Evolutionary conservation across 2,888 invertebrate genomes (phyloP), one percentile per base, ranked within the genome.

Genomic region (Eugnorisma glareosa): DNA sequence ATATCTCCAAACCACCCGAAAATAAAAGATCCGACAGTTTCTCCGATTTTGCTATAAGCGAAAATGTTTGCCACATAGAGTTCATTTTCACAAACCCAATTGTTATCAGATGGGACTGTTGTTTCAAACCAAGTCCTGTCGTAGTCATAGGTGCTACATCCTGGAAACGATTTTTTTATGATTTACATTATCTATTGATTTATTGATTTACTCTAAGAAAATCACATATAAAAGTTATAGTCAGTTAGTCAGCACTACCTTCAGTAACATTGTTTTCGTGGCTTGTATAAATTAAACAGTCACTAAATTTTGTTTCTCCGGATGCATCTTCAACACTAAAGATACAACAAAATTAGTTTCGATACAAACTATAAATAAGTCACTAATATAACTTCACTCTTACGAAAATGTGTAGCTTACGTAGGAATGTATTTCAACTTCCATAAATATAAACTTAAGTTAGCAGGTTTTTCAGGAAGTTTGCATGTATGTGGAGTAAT

Each of bases 401-500:
- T 28, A 67, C 2, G 0, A 35, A 54, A 67, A 68, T 75, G 0
- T 15, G 7, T n/a, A 67, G 87, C 93, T 92, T 88, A 94, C 94
- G 74, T 87, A 43, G 94, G 94, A 75, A 94, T 91, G 81, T 92
- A 85, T 82, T 90, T 91, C 4, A 83, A 66, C 85, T 93, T 95
- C 96, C 97, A 97, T 40, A 88, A 77, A 43, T 90, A 83, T 28
- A 91, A 87, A 73, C 93, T 93, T 5, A 94, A 79, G 86, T 94
- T 93, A 40, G 88, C 88, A 8, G 91, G 90, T 69, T 92, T 92
- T 54, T 92, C 91, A 10, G 96, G 95, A 28, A 96, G 88, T 82
- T 92, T 86, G 85, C 97, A 97, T 82, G 90, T 92, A 86, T 97
- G 95, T 37, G 96, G 94, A 57, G 94, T 94, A 68, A 95, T 90